Conservation (phyloP, 2,888 invertebrate species). For the Dicranocentrus wangi region DNA sequence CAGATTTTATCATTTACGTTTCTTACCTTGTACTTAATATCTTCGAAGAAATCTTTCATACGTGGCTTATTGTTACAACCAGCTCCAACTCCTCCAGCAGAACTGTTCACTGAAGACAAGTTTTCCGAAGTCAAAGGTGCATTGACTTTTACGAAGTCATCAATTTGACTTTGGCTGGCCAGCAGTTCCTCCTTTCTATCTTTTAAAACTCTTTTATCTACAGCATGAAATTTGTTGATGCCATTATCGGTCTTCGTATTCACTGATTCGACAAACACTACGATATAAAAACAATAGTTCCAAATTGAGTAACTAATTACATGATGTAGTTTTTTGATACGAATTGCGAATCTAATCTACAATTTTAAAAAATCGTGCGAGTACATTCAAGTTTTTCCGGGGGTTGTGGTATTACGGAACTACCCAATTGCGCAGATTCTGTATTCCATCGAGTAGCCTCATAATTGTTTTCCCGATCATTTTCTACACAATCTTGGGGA, state of each 20-base stretch:
- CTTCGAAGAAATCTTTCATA: conserved; percentile 13
- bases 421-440: not conserved
- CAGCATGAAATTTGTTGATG: not conserved
- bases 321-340: not conserved
- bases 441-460: conserved; percentile 32
- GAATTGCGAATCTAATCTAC: not conserved
- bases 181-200: conserved; percentile 17
- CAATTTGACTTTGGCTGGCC: not conserved
- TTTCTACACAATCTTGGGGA: not conserved
- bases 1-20: not conserved
- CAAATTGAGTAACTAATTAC: too few relatives aligned
- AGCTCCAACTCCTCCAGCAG: not conserved
- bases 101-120: too few relatives aligned
- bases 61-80: too few relatives aligned
- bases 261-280: too few relatives aligned
- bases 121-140: too few relatives aligned
- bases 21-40: conserved; percentile 35
- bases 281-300: too few relatives aligned
- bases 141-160: not conserved
- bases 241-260: too few relatives aligned
- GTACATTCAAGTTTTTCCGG: conserved; percentile 15
- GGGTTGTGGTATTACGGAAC: conserved; percentile 26
- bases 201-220: not conserved
- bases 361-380: not conserved
- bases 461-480: conserved; percentile 24